Evolutionary conservation across 2,888 invertebrate species (phyloP), one percentile per base, ranked within the genome.

Genomic region (Monochamus alternatus): DNA sequence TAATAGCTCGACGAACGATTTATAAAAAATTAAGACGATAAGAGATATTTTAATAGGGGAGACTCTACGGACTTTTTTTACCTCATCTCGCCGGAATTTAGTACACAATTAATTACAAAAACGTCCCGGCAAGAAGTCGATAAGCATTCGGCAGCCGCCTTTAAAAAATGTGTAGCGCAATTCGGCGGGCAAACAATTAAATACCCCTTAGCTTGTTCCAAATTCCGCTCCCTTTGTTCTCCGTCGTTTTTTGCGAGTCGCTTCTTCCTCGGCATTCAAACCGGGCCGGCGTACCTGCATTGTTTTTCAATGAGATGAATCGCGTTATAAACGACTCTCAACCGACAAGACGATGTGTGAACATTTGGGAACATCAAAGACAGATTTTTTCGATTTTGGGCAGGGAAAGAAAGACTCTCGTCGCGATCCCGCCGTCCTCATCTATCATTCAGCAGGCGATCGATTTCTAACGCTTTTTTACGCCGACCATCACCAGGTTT

Each of bases 281-380:
- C 75, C 73, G 44, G 73, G 43, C 80, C 75, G 81, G 79, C 79
- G 83, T 84, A 83, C 84, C 84, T 84, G 84, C 80, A 77, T 81
- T 82, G 84, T 83, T 84, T 84, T 84, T 83, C 82, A 82, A 84
- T 83, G 82, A 83, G 80, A 67, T 72, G 77, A 71, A 80, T 67
- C 74, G 81, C 82, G 80, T 82, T 82, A 81, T 82, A 83, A 84
- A 82, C 82, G 83, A 83, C 80, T 80, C 74, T 63, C 75, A 75
- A 73, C 59, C 78, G 77, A 74, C 75, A 77, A 79, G 81, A 78
- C 80, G 82, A 84, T 84, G 85, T 82, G 83, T 81, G 82, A 84
- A 84, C 82, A 82, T 80, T 82, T 80, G 73, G 74, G 81, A 82
- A 81, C 83, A 83, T 83, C 84, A 82, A 84, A 85, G 84, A 85